These are phyloP conservation scores for Plagodis dolabraria DNA, from an alignment of 2,888 invertebrate genomes.

Conservation along the genomic window DNA sequence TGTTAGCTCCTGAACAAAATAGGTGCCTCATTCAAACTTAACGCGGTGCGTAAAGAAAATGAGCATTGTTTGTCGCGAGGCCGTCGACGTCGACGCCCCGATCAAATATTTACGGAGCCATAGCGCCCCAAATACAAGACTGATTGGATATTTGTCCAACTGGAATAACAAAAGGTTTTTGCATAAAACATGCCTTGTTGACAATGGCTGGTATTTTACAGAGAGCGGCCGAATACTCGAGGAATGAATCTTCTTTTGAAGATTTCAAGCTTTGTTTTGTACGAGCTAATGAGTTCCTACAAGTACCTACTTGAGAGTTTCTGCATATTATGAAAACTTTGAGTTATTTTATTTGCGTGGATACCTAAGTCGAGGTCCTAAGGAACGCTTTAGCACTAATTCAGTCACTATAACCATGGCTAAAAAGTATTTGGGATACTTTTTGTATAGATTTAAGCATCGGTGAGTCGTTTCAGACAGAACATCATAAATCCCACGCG, in stretches of 20 bases:
- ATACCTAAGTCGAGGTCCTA: no score
- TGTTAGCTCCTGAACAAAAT: constrained; percentile 9
- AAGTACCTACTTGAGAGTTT: no score
- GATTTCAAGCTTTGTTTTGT: background rate
- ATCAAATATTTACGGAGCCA: constrained; percentile 54
- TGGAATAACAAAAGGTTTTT: constrained; percentile 38
- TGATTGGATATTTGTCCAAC: constrained; percentile 50
- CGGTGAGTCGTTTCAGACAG: no score
- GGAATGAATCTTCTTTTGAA: background rate
- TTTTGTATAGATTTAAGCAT: no score
- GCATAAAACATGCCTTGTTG: constrained; percentile 33
- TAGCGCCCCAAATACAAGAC: constrained; percentile 43
- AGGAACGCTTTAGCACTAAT: no score
- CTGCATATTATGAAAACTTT: no score
- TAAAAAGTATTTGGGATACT: no score
- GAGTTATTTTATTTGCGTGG: no score
- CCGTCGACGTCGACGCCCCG: constrained; percentile 27
- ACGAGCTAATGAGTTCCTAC: no score
- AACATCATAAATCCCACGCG: no score
- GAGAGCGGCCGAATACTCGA: background rate
- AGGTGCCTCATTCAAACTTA: constrained; percentile 22
- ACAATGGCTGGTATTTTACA: constrained; percentile 18
- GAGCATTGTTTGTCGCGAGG: constrained; percentile 33
- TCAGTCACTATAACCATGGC: no score
- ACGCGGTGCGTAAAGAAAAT: constrained; percentile 26